These are phyloP conservation scores for Zapus hudsonius DNA, from an alignment of 2,113 vertebrate species.

Conservation along the genomic window DNA sequence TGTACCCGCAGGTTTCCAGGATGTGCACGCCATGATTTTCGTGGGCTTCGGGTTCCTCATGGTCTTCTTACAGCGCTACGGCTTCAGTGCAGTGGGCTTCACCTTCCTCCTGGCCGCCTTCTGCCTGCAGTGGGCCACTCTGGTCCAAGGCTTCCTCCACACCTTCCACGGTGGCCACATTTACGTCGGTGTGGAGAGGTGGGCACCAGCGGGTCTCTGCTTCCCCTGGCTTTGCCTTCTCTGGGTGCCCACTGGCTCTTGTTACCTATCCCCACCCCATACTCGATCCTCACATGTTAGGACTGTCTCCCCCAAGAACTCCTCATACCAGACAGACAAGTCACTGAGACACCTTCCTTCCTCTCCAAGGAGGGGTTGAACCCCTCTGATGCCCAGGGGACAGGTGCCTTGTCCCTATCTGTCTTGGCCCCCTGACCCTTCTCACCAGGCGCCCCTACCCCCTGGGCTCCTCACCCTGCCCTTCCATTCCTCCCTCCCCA, in stretches of 20 bases:
- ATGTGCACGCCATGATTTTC: constrained; percentile 92
- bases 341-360: background rate
- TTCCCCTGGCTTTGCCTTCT: background rate
- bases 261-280: constrained; percentile 83
- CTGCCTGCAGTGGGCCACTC: constrained; percentile 92
- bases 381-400: no score
- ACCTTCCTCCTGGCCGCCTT: constrained; percentile 92
- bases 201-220: background rate
- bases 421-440: rapidly evolving
- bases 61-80: constrained; percentile 92
- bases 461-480: no score
- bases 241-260: background rate
- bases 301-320: background rate
- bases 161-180: constrained; percentile 87
- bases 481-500: rapidly evolving
- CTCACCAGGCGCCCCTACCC: background rate
- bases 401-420: no score
- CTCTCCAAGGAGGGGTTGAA: background rate
- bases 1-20: constrained; percentile 88
- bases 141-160: constrained; percentile 92
- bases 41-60: constrained; percentile 95
- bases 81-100: constrained; percentile 89
- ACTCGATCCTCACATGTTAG: constrained; percentile 68
- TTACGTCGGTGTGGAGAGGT: constrained; percentile 90
- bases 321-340: constrained; percentile 81